Conservation (phyloP, 2,113 vertebrate genomes). For the Dromas ardeola region DNA sequence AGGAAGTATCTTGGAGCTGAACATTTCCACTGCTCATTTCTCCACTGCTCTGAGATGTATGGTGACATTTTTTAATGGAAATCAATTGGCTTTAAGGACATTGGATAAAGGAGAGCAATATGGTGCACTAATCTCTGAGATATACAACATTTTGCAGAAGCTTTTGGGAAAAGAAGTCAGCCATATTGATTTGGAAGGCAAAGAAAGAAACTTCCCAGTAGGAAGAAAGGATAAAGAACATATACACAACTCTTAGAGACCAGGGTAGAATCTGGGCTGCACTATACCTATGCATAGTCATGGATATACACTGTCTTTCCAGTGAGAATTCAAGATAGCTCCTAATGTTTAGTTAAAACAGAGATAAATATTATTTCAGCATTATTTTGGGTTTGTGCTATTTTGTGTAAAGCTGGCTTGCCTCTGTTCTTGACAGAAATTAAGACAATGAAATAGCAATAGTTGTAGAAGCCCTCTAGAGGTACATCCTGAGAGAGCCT, state of each 20-base stretch:
- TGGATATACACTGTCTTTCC: neutral
- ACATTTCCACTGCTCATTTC: neutral
- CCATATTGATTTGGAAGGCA: neutral
- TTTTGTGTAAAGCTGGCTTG: neutral
- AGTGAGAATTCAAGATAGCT: neutral
- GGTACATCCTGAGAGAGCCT: neutral
- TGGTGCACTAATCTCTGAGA: neutral
- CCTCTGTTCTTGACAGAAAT: neutral
- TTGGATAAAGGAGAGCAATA: neutral
- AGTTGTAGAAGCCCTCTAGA: neutral
- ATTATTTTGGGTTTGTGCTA: neutral
- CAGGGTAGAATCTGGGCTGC: neutral
- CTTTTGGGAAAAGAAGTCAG: neutral
- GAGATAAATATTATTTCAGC: neutral
- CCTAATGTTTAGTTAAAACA: neutral
- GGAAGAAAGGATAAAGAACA: neutral
- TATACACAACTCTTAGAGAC: neutral
- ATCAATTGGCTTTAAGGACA: neutral
- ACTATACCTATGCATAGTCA: neutral
- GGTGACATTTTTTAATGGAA: slow-evolving; percentile 25
- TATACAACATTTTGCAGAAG: neutral
- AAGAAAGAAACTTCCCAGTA: neutral
- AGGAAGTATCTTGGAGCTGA: neutral
- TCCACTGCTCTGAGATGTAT: neutral
- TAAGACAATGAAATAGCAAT: neutral